Evolutionary conservation across 2,888 invertebrate genomes (phyloP).

Genomic region (Drosophila melanosoma): DNA sequence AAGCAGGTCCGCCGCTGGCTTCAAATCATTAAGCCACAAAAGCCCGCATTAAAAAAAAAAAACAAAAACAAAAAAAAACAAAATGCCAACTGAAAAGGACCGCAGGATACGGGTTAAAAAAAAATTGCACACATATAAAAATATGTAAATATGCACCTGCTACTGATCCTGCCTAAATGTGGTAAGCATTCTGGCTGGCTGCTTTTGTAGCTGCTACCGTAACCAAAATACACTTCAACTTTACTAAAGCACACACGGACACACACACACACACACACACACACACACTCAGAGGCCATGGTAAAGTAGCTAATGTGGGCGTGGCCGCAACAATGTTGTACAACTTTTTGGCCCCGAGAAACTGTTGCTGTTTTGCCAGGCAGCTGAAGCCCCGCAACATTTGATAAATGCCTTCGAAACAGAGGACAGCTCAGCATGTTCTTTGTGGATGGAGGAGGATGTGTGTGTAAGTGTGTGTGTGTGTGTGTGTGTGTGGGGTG

Average conservation of each 20-base stretch:
- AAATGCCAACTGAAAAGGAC: no score
- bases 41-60: conserved; percentile 34
- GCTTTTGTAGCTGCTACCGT: conserved; percentile 22
- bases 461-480: neutral
- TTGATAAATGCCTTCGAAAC: conserved; percentile 75
- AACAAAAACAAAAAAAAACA: conserved; percentile 30
- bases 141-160: conserved; percentile 79
- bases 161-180: conserved; percentile 43
- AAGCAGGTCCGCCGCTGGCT: conserved; percentile 51
- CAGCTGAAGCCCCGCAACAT: conserved; percentile 70
- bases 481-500: neutral
- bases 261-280: no score
- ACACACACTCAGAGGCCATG: conserved; percentile 13
- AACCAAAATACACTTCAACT: conserved; percentile 70
- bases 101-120: conserved; percentile 48
- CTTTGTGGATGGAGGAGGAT: neutral
- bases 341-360: conserved; percentile 64
- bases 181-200: conserved; percentile 15
- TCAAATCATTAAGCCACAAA: conserved; percentile 72
- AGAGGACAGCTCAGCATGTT: conserved; percentile 30
- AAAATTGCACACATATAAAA: conserved; percentile 54
- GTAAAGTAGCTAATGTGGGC: conserved; percentile 31
- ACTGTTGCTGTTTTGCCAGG: conserved; percentile 74
- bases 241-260: conserved; percentile 34
- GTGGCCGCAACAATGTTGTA: conserved; percentile 63